Evolutionary conservation across 2,888 invertebrate genomes (phyloP).

Genomic region (Papilio demoleus): DNA sequence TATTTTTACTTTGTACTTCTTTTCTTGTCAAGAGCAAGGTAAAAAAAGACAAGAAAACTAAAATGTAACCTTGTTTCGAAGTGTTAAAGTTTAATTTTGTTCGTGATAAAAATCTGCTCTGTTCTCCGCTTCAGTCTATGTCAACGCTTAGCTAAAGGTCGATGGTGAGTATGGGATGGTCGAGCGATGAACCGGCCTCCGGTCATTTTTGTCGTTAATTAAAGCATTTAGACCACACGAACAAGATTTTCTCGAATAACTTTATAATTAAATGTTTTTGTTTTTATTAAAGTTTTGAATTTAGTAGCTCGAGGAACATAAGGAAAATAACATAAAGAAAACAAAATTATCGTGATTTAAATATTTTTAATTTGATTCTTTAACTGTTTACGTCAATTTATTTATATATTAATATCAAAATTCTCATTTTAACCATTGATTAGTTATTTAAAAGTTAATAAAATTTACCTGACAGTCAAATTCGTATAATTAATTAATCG

Average conservation of each 20-base stretch:
- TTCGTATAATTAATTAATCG: too few relatives aligned
- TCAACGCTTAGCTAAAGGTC: slow-evolving; percentile 37
- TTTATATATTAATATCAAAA: background rate
- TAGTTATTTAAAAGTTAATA: too few relatives aligned
- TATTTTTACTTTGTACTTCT: too few relatives aligned
- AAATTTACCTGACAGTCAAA: too few relatives aligned
- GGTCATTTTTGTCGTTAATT: slow-evolving; percentile 17
- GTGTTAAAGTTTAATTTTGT: too few relatives aligned
- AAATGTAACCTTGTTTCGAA: too few relatives aligned
- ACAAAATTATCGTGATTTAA: background rate
- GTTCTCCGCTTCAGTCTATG: too few relatives aligned
- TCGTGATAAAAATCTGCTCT: too few relatives aligned
- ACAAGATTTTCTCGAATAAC: slow-evolving; percentile 23
- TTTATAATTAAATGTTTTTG: slow-evolving; percentile 19
- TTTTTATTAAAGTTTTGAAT: too few relatives aligned
- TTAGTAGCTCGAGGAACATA: background rate
- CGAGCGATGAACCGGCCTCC: slow-evolving; percentile 32
- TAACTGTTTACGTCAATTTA: background rate
- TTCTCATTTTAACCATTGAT: too few relatives aligned
- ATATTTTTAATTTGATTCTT: background rate
- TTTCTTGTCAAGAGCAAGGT: too few relatives aligned
- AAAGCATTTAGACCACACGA: background rate
- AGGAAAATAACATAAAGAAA: background rate
- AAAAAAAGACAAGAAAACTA: too few relatives aligned
- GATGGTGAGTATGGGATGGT: slow-evolving; percentile 30